These are phyloP conservation scores for Pseudochirops cupreus DNA, from an alignment of 2,797 vertebrate species.

Conservation along the genomic window DNA sequence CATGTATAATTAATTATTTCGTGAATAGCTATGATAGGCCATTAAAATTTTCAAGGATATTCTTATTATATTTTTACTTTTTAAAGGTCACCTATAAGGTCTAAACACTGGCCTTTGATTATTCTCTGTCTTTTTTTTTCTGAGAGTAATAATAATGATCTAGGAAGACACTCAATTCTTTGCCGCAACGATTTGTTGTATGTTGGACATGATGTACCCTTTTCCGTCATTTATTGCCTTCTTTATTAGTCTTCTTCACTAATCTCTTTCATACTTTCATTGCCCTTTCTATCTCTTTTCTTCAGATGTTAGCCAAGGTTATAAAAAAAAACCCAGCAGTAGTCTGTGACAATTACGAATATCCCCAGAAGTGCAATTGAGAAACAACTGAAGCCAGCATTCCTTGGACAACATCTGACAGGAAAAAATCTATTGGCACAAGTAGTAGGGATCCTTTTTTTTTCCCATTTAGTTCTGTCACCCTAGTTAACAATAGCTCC, in stretches of 20 bases:
- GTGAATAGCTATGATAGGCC: neutral
- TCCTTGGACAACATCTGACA: neutral
- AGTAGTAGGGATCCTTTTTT: neutral
- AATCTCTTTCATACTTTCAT: neutral
- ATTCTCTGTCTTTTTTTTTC: neutral
- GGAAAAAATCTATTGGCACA: neutral
- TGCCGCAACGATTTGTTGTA: neutral
- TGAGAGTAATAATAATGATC: neutral
- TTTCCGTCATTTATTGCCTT: neutral
- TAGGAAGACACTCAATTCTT: neutral
- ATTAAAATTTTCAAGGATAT: slow-evolving; percentile 37
- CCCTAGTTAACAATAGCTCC: slow-evolving; percentile 22
- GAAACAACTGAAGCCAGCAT: neutral
- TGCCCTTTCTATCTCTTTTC: neutral
- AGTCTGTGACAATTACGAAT: neutral
- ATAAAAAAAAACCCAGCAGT: neutral
- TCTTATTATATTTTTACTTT: slow-evolving; percentile 35
- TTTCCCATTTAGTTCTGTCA: neutral
- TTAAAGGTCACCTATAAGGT: slow-evolving; percentile 2
- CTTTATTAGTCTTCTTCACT: slow-evolving; percentile 13
- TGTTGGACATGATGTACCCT: neutral
- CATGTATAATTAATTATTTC: slow-evolving; percentile 41
- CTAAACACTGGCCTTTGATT: neutral
- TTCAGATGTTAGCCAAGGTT: slow-evolving; percentile 31
- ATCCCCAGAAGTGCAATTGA: neutral